Evolutionary conservation across 2,888 invertebrate genomes (phyloP).

Genomic region (Philereme vetulata): DNA sequence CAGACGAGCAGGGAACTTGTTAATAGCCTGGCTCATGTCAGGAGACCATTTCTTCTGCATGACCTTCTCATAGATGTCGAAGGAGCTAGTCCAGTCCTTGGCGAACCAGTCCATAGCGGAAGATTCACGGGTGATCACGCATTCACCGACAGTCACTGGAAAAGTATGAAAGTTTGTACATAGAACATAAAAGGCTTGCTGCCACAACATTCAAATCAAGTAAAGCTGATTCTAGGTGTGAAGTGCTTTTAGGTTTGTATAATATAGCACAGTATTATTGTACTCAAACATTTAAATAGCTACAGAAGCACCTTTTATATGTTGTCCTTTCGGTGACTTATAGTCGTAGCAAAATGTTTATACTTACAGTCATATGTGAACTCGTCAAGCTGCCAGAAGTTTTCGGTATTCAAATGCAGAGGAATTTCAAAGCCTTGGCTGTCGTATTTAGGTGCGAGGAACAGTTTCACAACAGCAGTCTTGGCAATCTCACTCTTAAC

Average conservation of each 20-base stretch:
- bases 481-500: conserved; percentile 82
- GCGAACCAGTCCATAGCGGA: conserved; percentile 82
- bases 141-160: conserved; percentile 71
- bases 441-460: conserved; percentile 88
- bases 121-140: conserved; percentile 81
- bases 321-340: too few species aligned
- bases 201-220: too few species aligned
- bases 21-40: conserved; percentile 75
- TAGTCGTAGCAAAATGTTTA: background rate
- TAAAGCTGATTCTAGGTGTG: too few species aligned
- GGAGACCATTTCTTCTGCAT: conserved; percentile 73
- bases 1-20: conserved; percentile 85
- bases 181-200: too few species aligned
- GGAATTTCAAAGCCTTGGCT: conserved; percentile 79
- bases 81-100: conserved; percentile 77
- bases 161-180: background rate
- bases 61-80: conserved; percentile 73
- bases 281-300: too few species aligned
- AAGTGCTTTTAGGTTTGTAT: too few species aligned
- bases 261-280: too few species aligned
- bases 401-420: conserved; percentile 78
- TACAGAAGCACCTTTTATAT: too few species aligned
- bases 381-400: conserved; percentile 85
- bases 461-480: conserved; percentile 84
- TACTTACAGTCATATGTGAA: conserved; percentile 80